These are phyloP conservation scores for Augochlora pura DNA, from an alignment of 1,140 invertebrate species.

Conservation along the genomic window DNA sequence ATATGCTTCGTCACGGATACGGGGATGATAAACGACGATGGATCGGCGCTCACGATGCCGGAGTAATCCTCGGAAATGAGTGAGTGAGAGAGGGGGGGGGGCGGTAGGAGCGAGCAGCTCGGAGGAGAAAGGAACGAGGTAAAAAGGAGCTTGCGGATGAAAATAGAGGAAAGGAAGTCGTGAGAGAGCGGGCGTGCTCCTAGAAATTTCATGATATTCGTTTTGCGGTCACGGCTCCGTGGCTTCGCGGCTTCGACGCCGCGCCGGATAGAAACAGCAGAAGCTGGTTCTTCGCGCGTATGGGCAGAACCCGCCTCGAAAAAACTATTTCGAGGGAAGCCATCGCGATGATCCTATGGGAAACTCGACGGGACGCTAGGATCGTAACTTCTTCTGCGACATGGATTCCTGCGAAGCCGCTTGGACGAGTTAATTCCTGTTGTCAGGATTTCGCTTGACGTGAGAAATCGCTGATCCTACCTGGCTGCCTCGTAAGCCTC, in stretches of 20 bases:
- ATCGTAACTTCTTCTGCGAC: constrained; percentile 37
- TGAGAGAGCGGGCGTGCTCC: constrained; percentile 56
- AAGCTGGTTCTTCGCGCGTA: constrained; percentile 33
- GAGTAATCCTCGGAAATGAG: background rate
- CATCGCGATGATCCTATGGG: constrained; percentile 43
- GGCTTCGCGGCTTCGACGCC: constrained; percentile 6
- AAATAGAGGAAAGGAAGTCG: constrained; percentile 22
- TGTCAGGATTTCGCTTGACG: constrained; percentile 16
- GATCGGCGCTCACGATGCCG: background rate
- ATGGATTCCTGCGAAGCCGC: constrained; percentile 29
- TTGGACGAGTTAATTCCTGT: constrained; percentile 51
- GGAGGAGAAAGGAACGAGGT: background rate
- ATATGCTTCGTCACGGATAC: background rate
- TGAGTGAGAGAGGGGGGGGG: background rate
- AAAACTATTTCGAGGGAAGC: constrained; percentile 53
- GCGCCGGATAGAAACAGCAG: constrained; percentile 21
- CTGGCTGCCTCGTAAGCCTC: background rate
- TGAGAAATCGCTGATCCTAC: constrained; percentile 26
- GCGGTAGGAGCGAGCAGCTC: too few species aligned
- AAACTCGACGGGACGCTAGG: constrained; percentile 42
- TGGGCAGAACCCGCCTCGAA: constrained; percentile 10
- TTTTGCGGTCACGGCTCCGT: constrained; percentile 62
- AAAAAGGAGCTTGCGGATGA: constrained; percentile 52
- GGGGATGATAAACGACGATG: constrained; percentile 10
- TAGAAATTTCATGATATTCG: constrained; percentile 57